Conservation (phyloP, 2,113 vertebrate species). For the Rhabdornis inornatus region DNA sequence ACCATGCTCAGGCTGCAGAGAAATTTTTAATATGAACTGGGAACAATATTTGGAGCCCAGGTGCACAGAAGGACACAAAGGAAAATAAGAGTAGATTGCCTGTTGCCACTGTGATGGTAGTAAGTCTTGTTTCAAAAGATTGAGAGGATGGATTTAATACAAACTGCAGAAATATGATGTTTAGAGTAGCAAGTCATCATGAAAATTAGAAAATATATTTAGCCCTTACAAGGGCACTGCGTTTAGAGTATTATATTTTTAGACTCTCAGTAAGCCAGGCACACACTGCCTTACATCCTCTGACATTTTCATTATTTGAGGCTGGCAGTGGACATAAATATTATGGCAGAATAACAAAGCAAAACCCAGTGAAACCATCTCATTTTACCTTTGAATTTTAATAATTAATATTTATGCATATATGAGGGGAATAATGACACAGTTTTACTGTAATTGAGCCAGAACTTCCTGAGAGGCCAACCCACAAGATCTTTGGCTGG, state of each 20-base stretch:
- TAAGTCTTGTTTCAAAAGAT: conserved; percentile 53
- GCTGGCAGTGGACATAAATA: conserved; percentile 24
- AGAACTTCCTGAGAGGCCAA: not conserved
- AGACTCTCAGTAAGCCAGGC: conserved; percentile 20
- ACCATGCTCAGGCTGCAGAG: not conserved
- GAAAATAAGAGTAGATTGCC: conserved; percentile 30
- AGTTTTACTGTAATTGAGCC: not conserved
- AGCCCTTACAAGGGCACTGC: conserved; percentile 16
- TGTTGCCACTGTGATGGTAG: not conserved
- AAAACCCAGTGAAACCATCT: not conserved
- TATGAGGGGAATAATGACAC: not conserved
- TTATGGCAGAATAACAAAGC: conserved; percentile 16
- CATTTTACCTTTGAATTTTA: not conserved
- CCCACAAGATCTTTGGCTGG: not conserved
- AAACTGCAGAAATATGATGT: conserved; percentile 36
- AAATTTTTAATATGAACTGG: conserved; percentile 17
- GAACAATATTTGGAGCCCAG: conserved; percentile 36
- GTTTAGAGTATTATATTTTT: conserved; percentile 48
- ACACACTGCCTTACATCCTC: not conserved
- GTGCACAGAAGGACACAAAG: not conserved
- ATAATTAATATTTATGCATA: not conserved
- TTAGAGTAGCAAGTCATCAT: conserved; percentile 53
- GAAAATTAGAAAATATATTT: conserved; percentile 61
- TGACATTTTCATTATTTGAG: conserved; percentile 53
- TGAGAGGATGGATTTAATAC: conserved; percentile 1